Percentiles rank a stretch among this genome's conserved stretches.
phyloP scores from a whole-genome alignment of 2,797 vertebrate genomes.

The Neosilurus mollespiculum region DNA sequence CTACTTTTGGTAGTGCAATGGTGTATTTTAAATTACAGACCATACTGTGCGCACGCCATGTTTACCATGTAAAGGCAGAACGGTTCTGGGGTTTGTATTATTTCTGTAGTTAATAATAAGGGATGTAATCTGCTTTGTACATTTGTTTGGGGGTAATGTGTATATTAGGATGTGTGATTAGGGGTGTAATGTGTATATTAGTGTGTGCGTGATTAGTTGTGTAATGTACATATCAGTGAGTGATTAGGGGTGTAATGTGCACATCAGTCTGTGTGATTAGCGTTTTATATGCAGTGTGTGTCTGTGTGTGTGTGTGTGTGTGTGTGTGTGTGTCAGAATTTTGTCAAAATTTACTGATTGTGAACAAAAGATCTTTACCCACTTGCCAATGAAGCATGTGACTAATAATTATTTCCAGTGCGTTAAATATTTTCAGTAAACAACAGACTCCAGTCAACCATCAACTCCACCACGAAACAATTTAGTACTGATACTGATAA shows the following conservation, averaged over 20 bases:
- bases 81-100: not conserved
- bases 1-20: not conserved
- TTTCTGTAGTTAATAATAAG: slow-evolving; percentile 1
- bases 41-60: not conserved
- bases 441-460: slow-evolving; percentile 26
- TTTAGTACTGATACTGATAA: slow-evolving; percentile 1
- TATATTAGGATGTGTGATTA: not conserved
- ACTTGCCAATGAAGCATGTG: slow-evolving; percentile 11
- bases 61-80: not conserved
- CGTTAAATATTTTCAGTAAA: slow-evolving; percentile 7
- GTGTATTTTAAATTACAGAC: not conserved
- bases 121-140: not conserved
- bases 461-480: slow-evolving; percentile 19
- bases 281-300: too few relatives aligned
- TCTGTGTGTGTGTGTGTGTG: not conserved
- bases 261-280: too few relatives aligned
- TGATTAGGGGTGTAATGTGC: too few relatives aligned
- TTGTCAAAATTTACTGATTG: not conserved
- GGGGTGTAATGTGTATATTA: too few relatives aligned
- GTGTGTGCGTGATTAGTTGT: too few relatives aligned
- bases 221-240: too few relatives aligned
- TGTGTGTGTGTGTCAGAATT: not conserved
- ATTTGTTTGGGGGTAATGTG: not conserved
- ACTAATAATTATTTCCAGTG: slow-evolving; percentile 13
- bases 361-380: not conserved